Percentiles rank a stretch among this genome's conserved stretches.
These are phyloP conservation scores for Psettodes erumei DNA, from an alignment of 2,113 vertebrate genomes.

Conservation along the genomic window DNA sequence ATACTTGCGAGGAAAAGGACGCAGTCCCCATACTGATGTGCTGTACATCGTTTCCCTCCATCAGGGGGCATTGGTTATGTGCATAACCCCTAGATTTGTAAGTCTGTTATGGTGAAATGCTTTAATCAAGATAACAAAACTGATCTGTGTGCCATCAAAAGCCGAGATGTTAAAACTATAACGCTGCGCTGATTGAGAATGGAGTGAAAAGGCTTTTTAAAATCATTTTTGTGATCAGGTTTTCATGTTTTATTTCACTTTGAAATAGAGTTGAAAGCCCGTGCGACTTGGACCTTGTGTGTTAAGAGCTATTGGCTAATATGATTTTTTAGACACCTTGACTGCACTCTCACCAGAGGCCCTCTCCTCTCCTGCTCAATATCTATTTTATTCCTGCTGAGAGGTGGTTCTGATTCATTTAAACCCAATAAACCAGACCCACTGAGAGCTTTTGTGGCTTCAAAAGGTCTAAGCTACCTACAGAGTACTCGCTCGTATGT, in stretches of 20 bases:
- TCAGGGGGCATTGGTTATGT: too few relatives aligned
- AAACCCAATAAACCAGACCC: slow-evolving; percentile 34
- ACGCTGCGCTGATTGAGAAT: not conserved
- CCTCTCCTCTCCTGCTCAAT: slow-evolving; percentile 18
- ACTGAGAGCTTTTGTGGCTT: slow-evolving; percentile 50
- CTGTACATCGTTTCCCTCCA: too few relatives aligned
- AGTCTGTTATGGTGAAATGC: not conserved
- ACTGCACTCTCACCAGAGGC: not conserved
- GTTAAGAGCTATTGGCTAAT: not conserved
- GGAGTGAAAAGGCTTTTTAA: not conserved
- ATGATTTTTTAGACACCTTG: slow-evolving; percentile 9
- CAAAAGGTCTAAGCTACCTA: slow-evolving; percentile 51
- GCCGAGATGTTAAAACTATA: not conserved
- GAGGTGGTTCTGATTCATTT: slow-evolving; percentile 37
- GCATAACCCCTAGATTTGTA: too few relatives aligned
- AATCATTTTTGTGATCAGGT: not conserved
- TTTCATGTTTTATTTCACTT: slow-evolving; percentile 6
- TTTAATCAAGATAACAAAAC: not conserved
- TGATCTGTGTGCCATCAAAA: not conserved
- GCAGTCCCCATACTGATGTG: too few relatives aligned
- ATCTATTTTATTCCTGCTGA: slow-evolving; percentile 31
- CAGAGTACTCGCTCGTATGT: not conserved
- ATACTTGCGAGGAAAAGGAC: too few relatives aligned
- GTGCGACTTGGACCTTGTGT: not conserved
- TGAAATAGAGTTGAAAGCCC: not conserved